Evolutionary conservation across 1,140 invertebrate species (phyloP).

Genomic region (Magallana gigas): DNA sequence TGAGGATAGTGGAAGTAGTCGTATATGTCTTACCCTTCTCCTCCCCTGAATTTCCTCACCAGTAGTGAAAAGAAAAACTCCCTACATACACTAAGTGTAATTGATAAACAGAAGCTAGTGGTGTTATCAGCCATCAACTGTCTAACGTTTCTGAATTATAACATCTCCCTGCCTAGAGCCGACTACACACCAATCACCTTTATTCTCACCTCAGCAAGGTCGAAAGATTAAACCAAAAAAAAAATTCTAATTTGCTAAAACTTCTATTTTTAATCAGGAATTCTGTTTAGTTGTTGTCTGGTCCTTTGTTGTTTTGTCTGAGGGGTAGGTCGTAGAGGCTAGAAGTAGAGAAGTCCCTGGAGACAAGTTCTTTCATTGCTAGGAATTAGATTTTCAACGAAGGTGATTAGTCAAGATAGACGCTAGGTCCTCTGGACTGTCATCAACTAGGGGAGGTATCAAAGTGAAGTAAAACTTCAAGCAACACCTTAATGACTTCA

Average conservation of each 20-base stretch:
- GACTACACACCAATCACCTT: conserved; percentile 24
- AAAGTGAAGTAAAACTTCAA: background rate
- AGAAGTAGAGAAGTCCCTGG: background rate
- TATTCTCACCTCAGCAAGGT: conserved; percentile 19
- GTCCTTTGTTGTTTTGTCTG: conserved; percentile 6
- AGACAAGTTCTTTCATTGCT: conserved; percentile 30
- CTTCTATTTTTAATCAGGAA: conserved; percentile 6
- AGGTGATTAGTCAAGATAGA: background rate
- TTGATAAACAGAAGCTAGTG: conserved; percentile 26
- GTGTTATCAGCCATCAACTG: conserved; percentile 28
- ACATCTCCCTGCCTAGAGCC: conserved; percentile 1
- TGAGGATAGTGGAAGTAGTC: too few species aligned
- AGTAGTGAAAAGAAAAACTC: conserved; percentile 26
- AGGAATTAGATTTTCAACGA: background rate
- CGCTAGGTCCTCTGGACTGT: background rate
- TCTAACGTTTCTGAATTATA: conserved; percentile 29
- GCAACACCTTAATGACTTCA: background rate
- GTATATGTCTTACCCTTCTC: background rate
- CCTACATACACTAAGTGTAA: conserved; percentile 16
- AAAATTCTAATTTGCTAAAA: background rate
- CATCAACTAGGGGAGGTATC: background rate
- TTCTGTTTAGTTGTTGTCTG: background rate
- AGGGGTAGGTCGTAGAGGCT: background rate
- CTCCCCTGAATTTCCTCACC: conserved; percentile 24
- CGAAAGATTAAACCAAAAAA: background rate